These are phyloP conservation scores for Diabrotica virgifera DNA, from an alignment of 1,140 invertebrate species.

Conservation along the genomic window DNA sequence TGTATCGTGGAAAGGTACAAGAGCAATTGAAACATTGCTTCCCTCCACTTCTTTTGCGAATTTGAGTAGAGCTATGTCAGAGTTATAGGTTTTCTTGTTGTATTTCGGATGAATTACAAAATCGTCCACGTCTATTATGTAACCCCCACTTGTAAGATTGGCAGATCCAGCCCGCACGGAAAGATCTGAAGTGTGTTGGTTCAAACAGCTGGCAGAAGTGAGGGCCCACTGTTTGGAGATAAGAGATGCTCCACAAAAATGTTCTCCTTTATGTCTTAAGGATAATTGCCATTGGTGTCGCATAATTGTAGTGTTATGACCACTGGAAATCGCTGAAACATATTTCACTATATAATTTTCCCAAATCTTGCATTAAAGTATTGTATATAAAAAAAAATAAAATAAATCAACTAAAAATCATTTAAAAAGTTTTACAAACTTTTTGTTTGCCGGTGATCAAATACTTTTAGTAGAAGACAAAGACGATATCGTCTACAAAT, in stretches of 20 bases:
- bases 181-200: not conserved
- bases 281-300: slow-evolving; percentile 56
- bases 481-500: too few species aligned
- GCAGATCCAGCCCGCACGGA: slow-evolving; percentile 8
- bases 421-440: not conserved
- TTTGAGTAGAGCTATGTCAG: slow-evolving; percentile 43
- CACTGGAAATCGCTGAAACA: slow-evolving; percentile 49
- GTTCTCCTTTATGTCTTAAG: slow-evolving; percentile 35
- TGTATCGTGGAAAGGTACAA: slow-evolving; percentile 8
- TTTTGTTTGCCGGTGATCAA: too few species aligned
- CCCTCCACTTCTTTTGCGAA: slow-evolving; percentile 21
- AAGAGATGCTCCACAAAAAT: slow-evolving; percentile 29
- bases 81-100: slow-evolving; percentile 40
- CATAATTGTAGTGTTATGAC: slow-evolving; percentile 49
- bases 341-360: too few species aligned
- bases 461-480: too few species aligned
- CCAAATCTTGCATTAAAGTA: too few species aligned
- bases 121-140: not conserved
- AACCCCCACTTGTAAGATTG: not conserved
- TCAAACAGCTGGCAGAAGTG: slow-evolving; percentile 23
- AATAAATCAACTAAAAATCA: too few species aligned
- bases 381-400: too few species aligned
- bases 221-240: slow-evolving; percentile 20
- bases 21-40: not conserved
- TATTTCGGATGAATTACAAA: slow-evolving; percentile 37